Conservation (phyloP, 2,113 vertebrate species). For the Odocoileus hemionus region DNA sequence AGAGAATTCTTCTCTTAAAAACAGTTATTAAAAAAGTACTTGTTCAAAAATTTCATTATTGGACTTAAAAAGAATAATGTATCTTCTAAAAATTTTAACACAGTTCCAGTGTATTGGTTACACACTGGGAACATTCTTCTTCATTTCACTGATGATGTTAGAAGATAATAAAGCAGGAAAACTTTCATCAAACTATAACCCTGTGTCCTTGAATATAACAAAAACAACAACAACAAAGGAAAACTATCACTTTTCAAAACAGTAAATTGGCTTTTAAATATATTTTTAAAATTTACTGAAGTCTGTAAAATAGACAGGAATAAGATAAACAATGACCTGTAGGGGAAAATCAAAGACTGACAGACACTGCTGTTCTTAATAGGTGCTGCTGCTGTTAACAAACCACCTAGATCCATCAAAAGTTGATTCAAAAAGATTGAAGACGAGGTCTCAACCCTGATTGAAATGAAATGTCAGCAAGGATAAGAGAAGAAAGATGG, state of each 20-base stretch:
- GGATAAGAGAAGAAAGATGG: slow-evolving; percentile 76
- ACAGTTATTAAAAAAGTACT: background rate
- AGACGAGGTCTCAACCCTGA: slow-evolving; percentile 69
- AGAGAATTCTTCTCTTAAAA: background rate
- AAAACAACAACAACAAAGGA: slow-evolving; percentile 55
- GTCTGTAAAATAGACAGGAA: slow-evolving; percentile 46
- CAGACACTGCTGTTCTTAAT: slow-evolving; percentile 45
- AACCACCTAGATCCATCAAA: slow-evolving; percentile 70
- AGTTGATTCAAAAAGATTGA: slow-evolving; percentile 66
- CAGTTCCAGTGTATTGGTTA: background rate
- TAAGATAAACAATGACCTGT: slow-evolving; percentile 70
- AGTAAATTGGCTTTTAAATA: slow-evolving; percentile 60
- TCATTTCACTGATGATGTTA: slow-evolving; percentile 54
- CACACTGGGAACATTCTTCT: slow-evolving; percentile 30
- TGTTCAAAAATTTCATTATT: background rate
- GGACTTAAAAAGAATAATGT: background rate
- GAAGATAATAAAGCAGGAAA: slow-evolving; percentile 26
- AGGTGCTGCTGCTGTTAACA: slow-evolving; percentile 58
- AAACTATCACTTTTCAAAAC: slow-evolving; percentile 47
- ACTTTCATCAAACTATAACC: slow-evolving; percentile 14
- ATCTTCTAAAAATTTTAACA: slow-evolving; percentile 8
- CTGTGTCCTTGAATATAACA: slow-evolving; percentile 29
- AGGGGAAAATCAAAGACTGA: slow-evolving; percentile 43
- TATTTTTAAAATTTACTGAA: slow-evolving; percentile 52
- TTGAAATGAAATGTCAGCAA: slow-evolving; percentile 77